Conservation (phyloP, 2,797 vertebrate genomes). For the Zalophus californianus region DNA sequence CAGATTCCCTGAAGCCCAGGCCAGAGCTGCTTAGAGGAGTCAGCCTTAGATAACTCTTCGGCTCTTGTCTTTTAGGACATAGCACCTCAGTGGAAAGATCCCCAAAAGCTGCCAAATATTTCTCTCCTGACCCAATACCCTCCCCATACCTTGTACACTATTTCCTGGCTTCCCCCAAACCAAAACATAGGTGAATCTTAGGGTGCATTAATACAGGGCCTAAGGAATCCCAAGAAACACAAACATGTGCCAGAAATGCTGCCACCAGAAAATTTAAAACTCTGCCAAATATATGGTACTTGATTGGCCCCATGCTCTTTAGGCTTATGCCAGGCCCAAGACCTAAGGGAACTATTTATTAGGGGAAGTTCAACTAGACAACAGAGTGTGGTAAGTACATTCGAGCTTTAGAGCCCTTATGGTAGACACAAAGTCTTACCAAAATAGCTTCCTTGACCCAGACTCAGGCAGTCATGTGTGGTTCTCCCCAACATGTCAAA, state of each 20-base stretch:
- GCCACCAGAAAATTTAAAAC: neutral
- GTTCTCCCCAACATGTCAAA: neutral
- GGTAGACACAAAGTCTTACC: constrained; percentile 16
- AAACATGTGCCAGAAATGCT: neutral
- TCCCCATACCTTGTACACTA: neutral
- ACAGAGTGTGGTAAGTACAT: neutral
- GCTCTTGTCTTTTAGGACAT: constrained; percentile 37
- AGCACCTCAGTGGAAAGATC: constrained; percentile 14
- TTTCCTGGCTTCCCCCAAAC: neutral
- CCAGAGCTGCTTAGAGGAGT: neutral
- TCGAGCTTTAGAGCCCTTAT: neutral
- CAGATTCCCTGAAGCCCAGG: neutral
- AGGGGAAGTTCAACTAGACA: neutral
- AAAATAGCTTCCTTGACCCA: constrained; percentile 20
- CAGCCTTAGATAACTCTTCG: neutral
- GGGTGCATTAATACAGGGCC: neutral
- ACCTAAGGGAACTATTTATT: constrained; percentile 10
- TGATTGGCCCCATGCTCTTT: neutral
- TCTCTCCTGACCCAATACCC: neutral
- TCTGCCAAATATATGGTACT: neutral
- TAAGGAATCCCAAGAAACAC: constrained; percentile 1
- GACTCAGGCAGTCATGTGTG: neutral
- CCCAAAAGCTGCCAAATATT: neutral
- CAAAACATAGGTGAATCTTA: constrained; percentile 45
- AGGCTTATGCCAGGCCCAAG: neutral